Base-by-base conservation (phyloP, 2,797 vertebrate genomes). In the Gadopsis marmoratus region DNA sequence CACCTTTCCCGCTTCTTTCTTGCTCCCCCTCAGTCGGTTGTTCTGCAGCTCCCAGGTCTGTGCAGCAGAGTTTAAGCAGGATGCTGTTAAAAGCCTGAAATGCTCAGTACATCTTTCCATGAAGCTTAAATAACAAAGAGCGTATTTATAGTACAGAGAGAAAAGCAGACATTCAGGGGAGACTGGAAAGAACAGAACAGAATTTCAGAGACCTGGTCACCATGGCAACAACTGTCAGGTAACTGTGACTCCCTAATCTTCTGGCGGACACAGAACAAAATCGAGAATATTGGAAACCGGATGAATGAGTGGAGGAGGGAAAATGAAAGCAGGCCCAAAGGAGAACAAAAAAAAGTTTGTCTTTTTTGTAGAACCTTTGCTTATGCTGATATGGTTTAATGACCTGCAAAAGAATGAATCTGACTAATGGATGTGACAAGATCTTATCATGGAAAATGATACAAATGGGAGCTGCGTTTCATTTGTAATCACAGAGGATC, bases 221-320 rank as follows among this genome's bases (percentile, higher is more conserved):
- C 90, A 92, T 91, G 56, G 91, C 88, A 93, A 94, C 89, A 50
- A 9, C 78, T 63, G 62, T 78, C 88, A 91, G 87, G 90, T 91
- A 84, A 88, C 78, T 35, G 55, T 43, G 69, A 70, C 56, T 78
- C 76, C 64, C 47, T 81, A 75, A 91, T 89, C 86, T 85, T 71
- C 54, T 4, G 26, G 65, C 70, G 26, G 79, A 68, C 74, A 66
- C 60, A 69, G 75, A 88, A 84, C 31, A 68, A 81, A 86, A 82
- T 56, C 60, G 81, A 74, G 70, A 58, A 85, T 89, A 87, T 63
- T 72, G 79, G 75, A 81, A 56, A 74, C 19, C 58, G 71, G 72
- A 56, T 73, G 71, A 67, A 66, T 43, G 33, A 31, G 37, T 16
- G 43, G 43, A 77, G 26, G 10, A 56, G 60, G n/a, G n/a, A n/a